Base-by-base conservation (phyloP, 2,888 invertebrate species). In the Artemia sinica region DNA sequence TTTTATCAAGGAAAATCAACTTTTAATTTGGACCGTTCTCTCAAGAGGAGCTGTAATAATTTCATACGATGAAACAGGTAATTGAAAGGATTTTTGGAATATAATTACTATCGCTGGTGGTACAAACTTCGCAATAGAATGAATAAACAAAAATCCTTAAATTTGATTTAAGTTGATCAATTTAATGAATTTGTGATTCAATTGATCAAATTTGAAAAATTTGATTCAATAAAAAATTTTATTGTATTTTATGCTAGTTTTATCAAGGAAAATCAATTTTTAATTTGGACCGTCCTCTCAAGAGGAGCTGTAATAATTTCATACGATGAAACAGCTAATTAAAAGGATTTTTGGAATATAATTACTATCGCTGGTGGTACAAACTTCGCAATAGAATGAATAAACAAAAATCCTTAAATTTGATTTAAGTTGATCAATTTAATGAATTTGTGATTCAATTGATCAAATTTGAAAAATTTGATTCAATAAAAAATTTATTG, bases 401-500 rank as follows among this genome's bases (percentile, higher is more conserved):
- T 28, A 1, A 28, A 28, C 10, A 14, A n/a, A 14, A 63, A 18
- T 50, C 67, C 58, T 69, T 75, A 88, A n/a, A n/a, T n/a, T n/a
- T n/a, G n/a, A n/a, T n/a, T n/a, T n/a, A n/a, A n/a, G n/a, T n/a
- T n/a, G n/a, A n/a, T n/a, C n/a, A n/a, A n/a, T n/a, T n/a, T n/a
- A n/a, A n/a, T n/a, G n/a, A n/a, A n/a, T n/a, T n/a, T n/a, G n/a
- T n/a, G n/a, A n/a, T n/a, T n/a, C n/a, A n/a, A n/a, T n/a, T n/a
- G n/a, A n/a, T n/a, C n/a, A n/a, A n/a, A n/a, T n/a, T n/a, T n/a
- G n/a, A n/a, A n/a, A n/a, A n/a, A n/a, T n/a, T n/a, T n/a, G n/a
- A n/a, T n/a, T n/a, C n/a, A n/a, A n/a, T n/a, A n/a, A n/a, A n/a
- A n/a, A n/a, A n/a, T n/a, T n/a, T n/a, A n/a, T n/a, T n/a, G n/a